phyloP scores from a whole-genome alignment of 2,888 invertebrate species.

The Drosophila meridionalis region DNA sequence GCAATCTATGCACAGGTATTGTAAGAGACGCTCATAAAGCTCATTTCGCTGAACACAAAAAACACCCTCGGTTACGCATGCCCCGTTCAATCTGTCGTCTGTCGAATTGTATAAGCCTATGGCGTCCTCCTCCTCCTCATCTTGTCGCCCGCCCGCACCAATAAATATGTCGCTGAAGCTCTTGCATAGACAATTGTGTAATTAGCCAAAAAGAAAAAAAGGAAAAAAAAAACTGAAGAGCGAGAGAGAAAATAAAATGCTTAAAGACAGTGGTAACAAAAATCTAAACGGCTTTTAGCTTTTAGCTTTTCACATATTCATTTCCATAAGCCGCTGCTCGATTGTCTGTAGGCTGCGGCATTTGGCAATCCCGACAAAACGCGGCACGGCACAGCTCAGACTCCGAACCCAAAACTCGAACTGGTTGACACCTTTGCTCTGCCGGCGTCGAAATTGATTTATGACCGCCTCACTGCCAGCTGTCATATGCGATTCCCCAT shows the following conservation, averaged over 20 bases:
- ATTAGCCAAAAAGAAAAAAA: constrained; percentile 63
- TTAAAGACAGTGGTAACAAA: constrained; percentile 43
- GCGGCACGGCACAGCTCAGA: constrained; percentile 7
- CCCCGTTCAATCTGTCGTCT: constrained; percentile 37
- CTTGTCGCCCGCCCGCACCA: neutral
- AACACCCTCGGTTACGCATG: constrained; percentile 73
- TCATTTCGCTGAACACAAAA: constrained; percentile 52
- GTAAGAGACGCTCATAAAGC: constrained; percentile 40
- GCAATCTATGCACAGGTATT: constrained; percentile 13
- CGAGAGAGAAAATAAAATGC: constrained; percentile 1
- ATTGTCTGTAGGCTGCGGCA: constrained; percentile 33
- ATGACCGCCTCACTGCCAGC: constrained; percentile 48
- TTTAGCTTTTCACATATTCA: constrained; percentile 52
- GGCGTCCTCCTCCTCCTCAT: neutral
- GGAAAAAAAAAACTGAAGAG: neutral
- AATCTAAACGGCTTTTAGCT: constrained; percentile 54
- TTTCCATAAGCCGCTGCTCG: constrained; percentile 51
- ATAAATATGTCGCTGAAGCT: constrained; percentile 52
- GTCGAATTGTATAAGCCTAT: constrained; percentile 68
- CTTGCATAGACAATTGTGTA: constrained; percentile 75
- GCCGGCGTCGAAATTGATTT: constrained; percentile 62
- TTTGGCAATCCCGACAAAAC: constrained; percentile 48
- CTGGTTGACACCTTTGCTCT: constrained; percentile 53
- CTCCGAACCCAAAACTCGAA: constrained; percentile 29
- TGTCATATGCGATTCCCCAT: constrained; percentile 53